phyloP scores from a whole-genome alignment of 2,113 vertebrate species.

The Candoia aspera region DNA sequence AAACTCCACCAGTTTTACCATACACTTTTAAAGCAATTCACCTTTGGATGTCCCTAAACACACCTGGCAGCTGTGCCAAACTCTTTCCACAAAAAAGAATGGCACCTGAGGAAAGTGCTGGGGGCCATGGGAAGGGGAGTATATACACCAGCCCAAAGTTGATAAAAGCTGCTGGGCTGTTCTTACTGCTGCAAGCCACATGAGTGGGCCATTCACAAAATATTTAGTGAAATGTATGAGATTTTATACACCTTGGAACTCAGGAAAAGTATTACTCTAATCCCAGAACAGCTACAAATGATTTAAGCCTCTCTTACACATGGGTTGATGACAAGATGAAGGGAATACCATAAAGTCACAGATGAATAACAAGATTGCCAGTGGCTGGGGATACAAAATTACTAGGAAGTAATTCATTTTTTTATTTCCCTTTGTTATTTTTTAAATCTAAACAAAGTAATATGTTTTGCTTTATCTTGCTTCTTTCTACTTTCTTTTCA shows the following conservation, averaged over 20 bases:
- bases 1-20: too few relatives aligned
- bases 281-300: not conserved
- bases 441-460: not conserved
- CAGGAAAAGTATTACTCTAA: not conserved
- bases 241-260: not conserved
- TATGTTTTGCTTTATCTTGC: not conserved
- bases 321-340: not conserved
- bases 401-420: not conserved
- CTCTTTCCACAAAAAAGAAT: not conserved
- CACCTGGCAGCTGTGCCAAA: not conserved
- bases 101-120: not conserved
- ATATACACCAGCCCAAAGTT: not conserved
- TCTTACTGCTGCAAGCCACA: not conserved
- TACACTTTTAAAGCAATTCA: not conserved
- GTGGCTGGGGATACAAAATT: not conserved
- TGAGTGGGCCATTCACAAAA: not conserved
- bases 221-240: not conserved
- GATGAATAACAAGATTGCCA: not conserved
- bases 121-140: not conserved
- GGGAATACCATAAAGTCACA: not conserved
- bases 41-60: not conserved
- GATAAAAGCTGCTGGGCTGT: not conserved
- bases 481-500: not conserved
- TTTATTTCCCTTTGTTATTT: not conserved
- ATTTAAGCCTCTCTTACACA: not conserved